Base-by-base conservation (phyloP, 1,140 invertebrate genomes). In the Lepidurus couesii region DNA sequence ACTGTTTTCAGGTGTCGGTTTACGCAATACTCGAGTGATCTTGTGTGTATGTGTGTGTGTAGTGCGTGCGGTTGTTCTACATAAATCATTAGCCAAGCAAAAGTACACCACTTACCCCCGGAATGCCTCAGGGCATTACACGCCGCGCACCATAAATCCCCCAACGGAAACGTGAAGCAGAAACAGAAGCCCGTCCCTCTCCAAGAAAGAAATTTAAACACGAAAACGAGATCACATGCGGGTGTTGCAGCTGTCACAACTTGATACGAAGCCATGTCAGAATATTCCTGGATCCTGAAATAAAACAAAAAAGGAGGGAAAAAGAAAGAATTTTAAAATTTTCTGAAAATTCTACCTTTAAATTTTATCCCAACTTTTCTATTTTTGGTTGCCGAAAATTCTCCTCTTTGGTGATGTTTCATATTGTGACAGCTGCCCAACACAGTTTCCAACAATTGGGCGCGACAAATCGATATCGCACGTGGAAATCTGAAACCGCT, bases 391-490 rank as follows among this genome's bases (percentile, higher is more conserved):
- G 34, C 34, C 4, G 34, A 34, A 34, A 34, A 34, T 34, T 34
- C 34, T 34, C 34, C 3, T 34, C 34, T 34, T 34, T 34, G 2
- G 34, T n/a, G 16, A 65, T 65, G 21, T 65, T 65, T 65, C 53
- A 65, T 65, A 65, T 65, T 65, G 53, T 65, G 53, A 65, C 53
- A 65, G 53, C 53, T 65, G 53, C 53, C 53, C 53, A 65, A 13
- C 13, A 21, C 53, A 65, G 53, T 65, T 21, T 21, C 53, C 53
- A 9, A 65, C 53, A 65, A 65, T 65, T 65, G 53, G 53, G 53
- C 53, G 53, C 53, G 53, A 65, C 53, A 65, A 65, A 65, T 65
- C 53, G 53, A 65, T 65, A 65, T 65, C 53, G 53, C 53, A 65
- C 53, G 53, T 65, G 53, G 53, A 65, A 65, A 65, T 65, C 53